Evolutionary conservation across 2,113 vertebrate species (phyloP), one percentile per base, ranked within the genome.

Genomic region (Arothron firmamentum): DNA sequence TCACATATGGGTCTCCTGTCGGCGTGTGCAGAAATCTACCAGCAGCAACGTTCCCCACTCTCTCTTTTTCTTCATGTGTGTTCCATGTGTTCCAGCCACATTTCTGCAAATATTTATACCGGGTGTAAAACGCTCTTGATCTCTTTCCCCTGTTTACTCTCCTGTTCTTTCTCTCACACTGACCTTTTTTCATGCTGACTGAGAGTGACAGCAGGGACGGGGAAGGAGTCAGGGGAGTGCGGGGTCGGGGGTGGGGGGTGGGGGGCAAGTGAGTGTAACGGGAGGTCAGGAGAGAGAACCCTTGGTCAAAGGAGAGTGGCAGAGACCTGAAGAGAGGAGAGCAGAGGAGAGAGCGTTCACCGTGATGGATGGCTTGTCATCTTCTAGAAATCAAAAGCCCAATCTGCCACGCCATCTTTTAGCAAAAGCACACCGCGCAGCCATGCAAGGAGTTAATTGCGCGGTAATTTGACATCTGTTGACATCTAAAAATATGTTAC

Each of bases 81-180:
- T 89, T 86, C 81, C 90, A 89, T 87, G 89, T 91, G 89, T 91
- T 89, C 69, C 77, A 75, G 88, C 87, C 84, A 89, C 87, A 88
- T 88, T 88, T 86, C 76, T 86, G 78, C 88, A 90, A 92, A 91
- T 92, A 91, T 91, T 92, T 91, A 90, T 79, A 73, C 87, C 80
- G 79, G 80, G 89, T 91, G 89, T 90, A 88, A 89, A 91, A 89
- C 61, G 75, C 85, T 88, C 89, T 91, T 91, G 90, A 91, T 91
- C 90, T 90, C 83, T 71, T 81, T 85, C 82, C 86, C 74, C 79
- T 90, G 88, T 91, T 91, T 90, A 91, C 86, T 90, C 88, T 88
- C 77, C 89, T 87, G 88, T 85, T 88, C 84, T 83, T 87, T 87
- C 78, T 83, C 88, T 88, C 75, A 71, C 82, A 80, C 77, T 83